Conservation (phyloP, 2,797 vertebrate species). For the Ptychadena robeensis region DNA sequence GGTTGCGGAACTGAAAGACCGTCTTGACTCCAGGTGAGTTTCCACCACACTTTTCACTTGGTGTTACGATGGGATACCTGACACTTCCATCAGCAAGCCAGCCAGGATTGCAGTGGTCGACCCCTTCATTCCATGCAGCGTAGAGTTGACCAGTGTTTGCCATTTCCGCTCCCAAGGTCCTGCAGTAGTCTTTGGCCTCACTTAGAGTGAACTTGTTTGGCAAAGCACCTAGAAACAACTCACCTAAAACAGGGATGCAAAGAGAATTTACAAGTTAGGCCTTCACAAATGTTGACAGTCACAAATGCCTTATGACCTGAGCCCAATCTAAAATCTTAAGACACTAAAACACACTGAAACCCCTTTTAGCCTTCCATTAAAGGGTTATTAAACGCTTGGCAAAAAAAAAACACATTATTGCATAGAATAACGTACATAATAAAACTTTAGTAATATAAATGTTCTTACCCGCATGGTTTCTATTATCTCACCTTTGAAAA, state of each 20-base stretch:
- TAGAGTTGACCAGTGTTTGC: slow-evolving; percentile 89
- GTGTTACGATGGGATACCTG: slow-evolving; percentile 88
- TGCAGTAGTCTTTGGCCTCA: slow-evolving; percentile 83
- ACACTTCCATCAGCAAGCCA: slow-evolving; percentile 94
- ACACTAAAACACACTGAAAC: too few relatives aligned
- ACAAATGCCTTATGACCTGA: too few relatives aligned
- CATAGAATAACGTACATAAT: too few relatives aligned
- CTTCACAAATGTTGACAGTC: too few relatives aligned
- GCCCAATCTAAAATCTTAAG: too few relatives aligned
- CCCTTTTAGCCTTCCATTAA: too few relatives aligned
- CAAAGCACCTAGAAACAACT: slow-evolving; percentile 82
- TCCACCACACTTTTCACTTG: slow-evolving; percentile 88
- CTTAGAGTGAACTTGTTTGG: slow-evolving; percentile 80
- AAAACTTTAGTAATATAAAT: too few relatives aligned
- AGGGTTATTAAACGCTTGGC: too few relatives aligned
- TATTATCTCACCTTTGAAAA: too few relatives aligned
- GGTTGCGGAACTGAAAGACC: slow-evolving; percentile 88
- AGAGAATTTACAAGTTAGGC: not conserved
- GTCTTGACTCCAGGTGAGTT: slow-evolving; percentile 87
- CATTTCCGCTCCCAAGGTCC: slow-evolving; percentile 76
- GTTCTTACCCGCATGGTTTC: too few relatives aligned
- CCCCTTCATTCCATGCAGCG: slow-evolving; percentile 86
- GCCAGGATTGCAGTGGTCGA: slow-evolving; percentile 90
- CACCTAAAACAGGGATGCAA: slow-evolving; percentile 72
- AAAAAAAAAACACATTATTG: too few relatives aligned